Base-by-base conservation (phyloP, 2,113 vertebrate species). In the Chaetodon auriga region DNA sequence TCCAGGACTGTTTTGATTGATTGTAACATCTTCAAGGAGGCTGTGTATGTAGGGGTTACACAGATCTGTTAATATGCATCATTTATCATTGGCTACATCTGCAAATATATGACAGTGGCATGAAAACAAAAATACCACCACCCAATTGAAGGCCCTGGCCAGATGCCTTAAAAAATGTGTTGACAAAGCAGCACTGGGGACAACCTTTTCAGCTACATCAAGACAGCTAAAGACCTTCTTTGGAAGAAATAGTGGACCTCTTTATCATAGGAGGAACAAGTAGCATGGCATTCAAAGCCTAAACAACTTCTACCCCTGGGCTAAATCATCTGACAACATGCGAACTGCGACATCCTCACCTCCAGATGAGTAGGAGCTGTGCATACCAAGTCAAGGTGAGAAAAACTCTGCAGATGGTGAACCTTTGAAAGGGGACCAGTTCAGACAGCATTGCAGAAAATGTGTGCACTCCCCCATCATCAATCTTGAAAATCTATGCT, bases 11-110 rank as follows among this genome's bases (percentile, higher is more conserved):
- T 35, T 80, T 69, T 65, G 19, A 64, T 23, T 53, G 45, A 64
- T 9, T 57, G 69, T 41, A 82, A 48, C 43, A 48, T 25, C 45
- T 57, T 71, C 49, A 43, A 57, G 51, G 57, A 63, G 57, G 25
- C 15, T 48, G 15, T 10, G 72, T 9, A 18, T 8, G 19, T 36
- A 38, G 4, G 9, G 13, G 9, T 36, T 65, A 51, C n/a, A 30
- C 54, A 25, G 38, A 66, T 38, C 2, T 30, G 30, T 51, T 25
- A 69, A 53, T 38, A 45, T 51, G 8, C 43, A 51, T 78, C 54
- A 41, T 30, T 43, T n/a, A 19, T 30, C 30, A 30, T 30, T 51
- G 7, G 49, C 1, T 35, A 21, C 43, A 38, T 65, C 53, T 65
- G 51, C 18, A 51, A 51, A 35, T 45, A 55, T 41, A 21, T 13